These are phyloP conservation scores for Poeciliopsis occidentalis DNA, from an alignment of 2,113 vertebrate genomes.

Conservation along the genomic window DNA sequence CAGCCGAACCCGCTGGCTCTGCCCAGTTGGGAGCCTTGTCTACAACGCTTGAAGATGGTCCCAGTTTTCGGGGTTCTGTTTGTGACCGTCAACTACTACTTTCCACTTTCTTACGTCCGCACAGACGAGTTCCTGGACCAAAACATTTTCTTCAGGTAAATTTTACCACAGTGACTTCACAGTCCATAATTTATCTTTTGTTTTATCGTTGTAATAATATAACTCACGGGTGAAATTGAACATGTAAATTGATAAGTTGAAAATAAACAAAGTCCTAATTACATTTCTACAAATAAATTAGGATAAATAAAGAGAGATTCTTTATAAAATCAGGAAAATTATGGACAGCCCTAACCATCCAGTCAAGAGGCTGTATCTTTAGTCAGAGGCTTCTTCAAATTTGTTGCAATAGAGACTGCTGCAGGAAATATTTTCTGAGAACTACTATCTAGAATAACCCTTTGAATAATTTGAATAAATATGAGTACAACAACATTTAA, in stretches of 20 bases:
- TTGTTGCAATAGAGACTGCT: too few relatives aligned
- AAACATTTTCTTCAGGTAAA: slow-evolving; percentile 79
- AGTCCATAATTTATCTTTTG: not conserved
- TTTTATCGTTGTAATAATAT: not conserved
- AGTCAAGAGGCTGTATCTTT: too few relatives aligned
- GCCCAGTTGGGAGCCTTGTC: slow-evolving; percentile 82
- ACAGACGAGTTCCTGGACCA: slow-evolving; percentile 83
- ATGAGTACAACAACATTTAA: too few relatives aligned
- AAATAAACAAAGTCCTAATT: not conserved
- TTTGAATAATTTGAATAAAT: too few relatives aligned
- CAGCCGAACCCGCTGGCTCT: slow-evolving; percentile 80
- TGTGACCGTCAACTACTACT: slow-evolving; percentile 79
- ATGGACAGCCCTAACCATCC: too few relatives aligned
- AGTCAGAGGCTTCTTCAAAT: too few relatives aligned
- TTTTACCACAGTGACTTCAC: not conserved
- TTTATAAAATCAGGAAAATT: too few relatives aligned
- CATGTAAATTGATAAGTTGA: too few relatives aligned
- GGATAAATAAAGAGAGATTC: too few relatives aligned
- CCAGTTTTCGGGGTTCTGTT: slow-evolving; percentile 85
- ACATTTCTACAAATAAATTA: too few relatives aligned
- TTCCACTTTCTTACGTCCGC: slow-evolving; percentile 85
- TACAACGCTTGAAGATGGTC: slow-evolving; percentile 81
- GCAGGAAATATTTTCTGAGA: too few relatives aligned
- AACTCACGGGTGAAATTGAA: not conserved
- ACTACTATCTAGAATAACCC: too few relatives aligned